Conservation (phyloP, 1,140 invertebrate species). For the Littorina saxatilis region DNA sequence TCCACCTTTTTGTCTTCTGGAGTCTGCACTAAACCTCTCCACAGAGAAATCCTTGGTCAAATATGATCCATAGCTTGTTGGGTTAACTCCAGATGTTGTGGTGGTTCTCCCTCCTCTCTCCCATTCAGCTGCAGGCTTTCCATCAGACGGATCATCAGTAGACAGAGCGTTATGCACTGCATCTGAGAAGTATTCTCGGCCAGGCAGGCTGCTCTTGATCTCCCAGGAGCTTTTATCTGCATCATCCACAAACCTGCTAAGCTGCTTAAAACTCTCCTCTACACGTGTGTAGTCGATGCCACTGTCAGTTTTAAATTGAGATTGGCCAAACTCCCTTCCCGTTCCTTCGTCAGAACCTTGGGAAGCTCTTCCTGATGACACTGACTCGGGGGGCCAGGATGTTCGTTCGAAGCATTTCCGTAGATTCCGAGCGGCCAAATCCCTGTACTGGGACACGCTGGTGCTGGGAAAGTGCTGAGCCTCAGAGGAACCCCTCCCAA, state of each 20-base stretch:
- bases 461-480: background rate
- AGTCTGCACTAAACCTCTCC: background rate
- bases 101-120: background rate
- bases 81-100: background rate
- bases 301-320: background rate
- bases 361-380: background rate
- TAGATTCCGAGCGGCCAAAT: background rate
- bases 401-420: slow-evolving; percentile 14
- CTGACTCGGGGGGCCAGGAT: slow-evolving; percentile 8
- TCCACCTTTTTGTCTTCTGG: background rate
- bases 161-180: slow-evolving; percentile 15
- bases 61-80: background rate
- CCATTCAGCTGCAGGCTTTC: background rate
- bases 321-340: background rate
- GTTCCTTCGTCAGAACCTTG: background rate
- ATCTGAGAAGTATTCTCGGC: slow-evolving; percentile 8
- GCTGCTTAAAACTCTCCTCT: slow-evolving; percentile 18
- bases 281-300: background rate
- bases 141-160: no score
- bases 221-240: background rate
- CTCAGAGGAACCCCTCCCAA: background rate
- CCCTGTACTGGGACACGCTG: background rate
- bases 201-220: slow-evolving; percentile 32
- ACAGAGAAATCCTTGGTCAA: background rate
- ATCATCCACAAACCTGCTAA: background rate